These are phyloP conservation scores for Hafferia zeledoni DNA, from an alignment of 2,797 vertebrate genomes.

Conservation along the genomic window DNA sequence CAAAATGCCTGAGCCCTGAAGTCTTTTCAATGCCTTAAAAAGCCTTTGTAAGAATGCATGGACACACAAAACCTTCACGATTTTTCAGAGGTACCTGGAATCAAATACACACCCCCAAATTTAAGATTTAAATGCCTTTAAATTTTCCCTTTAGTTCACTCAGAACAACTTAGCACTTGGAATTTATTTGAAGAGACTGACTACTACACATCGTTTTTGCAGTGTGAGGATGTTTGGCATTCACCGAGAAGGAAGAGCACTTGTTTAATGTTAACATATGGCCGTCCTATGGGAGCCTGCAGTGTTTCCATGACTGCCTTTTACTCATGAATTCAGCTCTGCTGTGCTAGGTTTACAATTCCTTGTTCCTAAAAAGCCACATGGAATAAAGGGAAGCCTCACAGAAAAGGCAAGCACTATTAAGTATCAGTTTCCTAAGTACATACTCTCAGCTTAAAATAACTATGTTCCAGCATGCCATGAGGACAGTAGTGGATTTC, in stretches of 20 bases:
- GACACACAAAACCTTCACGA: neutral
- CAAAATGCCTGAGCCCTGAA: neutral
- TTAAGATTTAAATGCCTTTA: neutral
- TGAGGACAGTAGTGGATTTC: neutral
- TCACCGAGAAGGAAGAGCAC: neutral
- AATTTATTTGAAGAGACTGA: neutral
- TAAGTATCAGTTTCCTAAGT: neutral
- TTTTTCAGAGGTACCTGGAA: neutral
- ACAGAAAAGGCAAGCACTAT: neutral
- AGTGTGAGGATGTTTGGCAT: neutral
- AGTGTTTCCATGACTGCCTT: neutral
- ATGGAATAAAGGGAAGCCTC: conserved; percentile 15
- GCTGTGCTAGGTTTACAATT: neutral
- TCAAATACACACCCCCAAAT: neutral
- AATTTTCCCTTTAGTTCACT: neutral
- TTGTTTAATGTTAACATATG: neutral
- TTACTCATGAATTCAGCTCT: neutral
- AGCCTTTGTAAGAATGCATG: neutral
- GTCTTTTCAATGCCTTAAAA: neutral
- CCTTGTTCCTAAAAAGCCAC: neutral
- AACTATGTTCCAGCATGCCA: neutral
- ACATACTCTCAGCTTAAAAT: neutral
- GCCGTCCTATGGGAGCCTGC: neutral
- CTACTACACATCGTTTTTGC: neutral
- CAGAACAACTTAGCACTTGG: neutral